Conservation (phyloP, 2,797 vertebrate species). For the Typhlichthys subterraneus region DNA sequence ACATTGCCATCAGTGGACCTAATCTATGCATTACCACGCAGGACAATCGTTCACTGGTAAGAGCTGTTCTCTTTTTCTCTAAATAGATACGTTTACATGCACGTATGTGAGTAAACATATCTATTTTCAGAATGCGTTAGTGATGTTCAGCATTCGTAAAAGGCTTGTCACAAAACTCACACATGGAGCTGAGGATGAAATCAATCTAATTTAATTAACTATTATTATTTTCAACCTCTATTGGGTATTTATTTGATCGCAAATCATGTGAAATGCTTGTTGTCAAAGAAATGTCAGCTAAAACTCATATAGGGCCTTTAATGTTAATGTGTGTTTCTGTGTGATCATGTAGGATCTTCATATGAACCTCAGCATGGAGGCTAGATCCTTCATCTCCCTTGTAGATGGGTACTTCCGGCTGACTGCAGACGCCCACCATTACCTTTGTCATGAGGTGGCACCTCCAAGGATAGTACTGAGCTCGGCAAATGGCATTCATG, state of each 20-base stretch:
- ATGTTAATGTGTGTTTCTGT: constrained; percentile 40
- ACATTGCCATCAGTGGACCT: constrained; percentile 78
- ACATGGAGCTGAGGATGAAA: too few species aligned
- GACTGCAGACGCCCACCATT: constrained; percentile 90
- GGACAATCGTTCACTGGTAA: constrained; percentile 88
- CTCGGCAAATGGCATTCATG: constrained; percentile 84
- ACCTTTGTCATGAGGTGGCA: constrained; percentile 91
- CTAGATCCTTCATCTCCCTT: constrained; percentile 85
- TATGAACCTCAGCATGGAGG: constrained; percentile 76
- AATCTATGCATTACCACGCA: constrained; percentile 84
- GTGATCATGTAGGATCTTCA: constrained; percentile 80
- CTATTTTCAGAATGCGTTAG: constrained; percentile 25
- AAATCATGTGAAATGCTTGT: too few species aligned
- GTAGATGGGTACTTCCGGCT: constrained; percentile 94
- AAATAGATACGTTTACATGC: constrained; percentile 31
- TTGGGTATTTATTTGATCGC: too few species aligned
- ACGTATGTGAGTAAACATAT: constrained; percentile 33
- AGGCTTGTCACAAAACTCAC: too few species aligned
- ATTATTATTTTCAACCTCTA: too few species aligned
- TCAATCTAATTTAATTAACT: too few species aligned
- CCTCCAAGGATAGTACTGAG: constrained; percentile 88
- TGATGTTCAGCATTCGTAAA: background rate
- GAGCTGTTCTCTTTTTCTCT: constrained; percentile 39
- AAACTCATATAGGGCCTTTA: too few species aligned
- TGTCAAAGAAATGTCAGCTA: too few species aligned